Conservation (phyloP, 2,797 vertebrate species). For the Trachurus trachurus region DNA sequence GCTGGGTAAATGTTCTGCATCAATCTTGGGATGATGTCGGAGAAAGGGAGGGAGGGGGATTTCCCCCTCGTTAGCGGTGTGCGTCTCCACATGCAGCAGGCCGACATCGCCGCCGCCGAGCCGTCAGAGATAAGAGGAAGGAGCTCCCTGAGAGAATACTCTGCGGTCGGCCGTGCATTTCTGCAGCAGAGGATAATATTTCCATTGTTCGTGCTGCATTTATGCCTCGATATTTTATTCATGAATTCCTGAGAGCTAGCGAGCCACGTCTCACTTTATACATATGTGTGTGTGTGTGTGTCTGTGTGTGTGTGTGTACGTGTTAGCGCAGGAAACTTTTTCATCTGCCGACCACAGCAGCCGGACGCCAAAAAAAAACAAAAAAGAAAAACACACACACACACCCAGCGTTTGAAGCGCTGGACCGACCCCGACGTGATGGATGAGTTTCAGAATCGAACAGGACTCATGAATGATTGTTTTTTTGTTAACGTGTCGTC, state of each 20-base stretch:
- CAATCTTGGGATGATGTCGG: slow-evolving; percentile 62
- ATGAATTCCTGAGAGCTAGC: slow-evolving; percentile 75
- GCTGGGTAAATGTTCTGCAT: slow-evolving; percentile 72
- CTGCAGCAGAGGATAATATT: slow-evolving; percentile 79
- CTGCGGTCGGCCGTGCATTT: slow-evolving; percentile 67
- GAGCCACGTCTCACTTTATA: slow-evolving; percentile 51
- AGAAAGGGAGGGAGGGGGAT: slow-evolving; percentile 51
- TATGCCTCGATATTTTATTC: slow-evolving; percentile 82
- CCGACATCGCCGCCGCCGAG: slow-evolving; percentile 45
- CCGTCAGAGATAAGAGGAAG: slow-evolving; percentile 76
- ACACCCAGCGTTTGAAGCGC: slow-evolving; percentile 37
- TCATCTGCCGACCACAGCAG: slow-evolving; percentile 59
- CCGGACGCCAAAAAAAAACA: slow-evolving; percentile 54
- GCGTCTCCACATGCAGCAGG: slow-evolving; percentile 68
- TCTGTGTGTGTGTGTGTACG: slow-evolving; percentile 4
- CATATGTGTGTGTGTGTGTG: slow-evolving; percentile 33
- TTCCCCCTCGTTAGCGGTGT: slow-evolving; percentile 73
- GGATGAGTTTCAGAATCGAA: slow-evolving; percentile 62
- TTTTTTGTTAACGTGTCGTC: slow-evolving; percentile 55
- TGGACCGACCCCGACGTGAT: slow-evolving; percentile 49
- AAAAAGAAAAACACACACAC: too few species aligned
- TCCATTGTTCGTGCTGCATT: slow-evolving; percentile 80
- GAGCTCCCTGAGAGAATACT: slow-evolving; percentile 63
- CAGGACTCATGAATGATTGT: slow-evolving; percentile 55
- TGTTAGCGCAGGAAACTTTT: slow-evolving; percentile 63